Evolutionary conservation across 2,797 vertebrate species (phyloP).

Genomic region (Lacerta bilineata): DNA sequence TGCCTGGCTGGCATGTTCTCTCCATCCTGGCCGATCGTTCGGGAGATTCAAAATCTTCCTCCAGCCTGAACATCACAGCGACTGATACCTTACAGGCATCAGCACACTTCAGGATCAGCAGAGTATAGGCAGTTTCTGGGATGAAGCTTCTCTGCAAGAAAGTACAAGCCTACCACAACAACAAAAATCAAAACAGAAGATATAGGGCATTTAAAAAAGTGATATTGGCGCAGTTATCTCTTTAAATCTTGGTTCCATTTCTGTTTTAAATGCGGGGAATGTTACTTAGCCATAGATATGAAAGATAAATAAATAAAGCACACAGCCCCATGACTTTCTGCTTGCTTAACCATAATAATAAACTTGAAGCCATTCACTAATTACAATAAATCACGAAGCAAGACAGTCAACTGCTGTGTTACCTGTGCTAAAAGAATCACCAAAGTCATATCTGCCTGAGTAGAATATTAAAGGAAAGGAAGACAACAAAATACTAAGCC

Average conservation of each 20-base stretch:
- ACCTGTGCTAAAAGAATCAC: not conserved
- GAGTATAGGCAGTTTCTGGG: too few species aligned
- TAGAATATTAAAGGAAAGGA: conserved; percentile 10
- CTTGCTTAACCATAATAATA: conserved; percentile 11
- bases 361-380: conserved; percentile 12
- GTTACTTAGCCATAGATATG: not conserved
- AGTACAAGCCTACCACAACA: not conserved
- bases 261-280: not conserved
- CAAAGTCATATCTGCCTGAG: not conserved
- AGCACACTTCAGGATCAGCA: too few species aligned
- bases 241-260: conserved; percentile 5
- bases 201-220: not conserved
- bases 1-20: too few species aligned
- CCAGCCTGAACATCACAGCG: too few species aligned
- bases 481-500: not conserved
- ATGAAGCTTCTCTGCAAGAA: not conserved
- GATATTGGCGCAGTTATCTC: not conserved
- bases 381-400: conserved; percentile 21
- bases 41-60: too few species aligned
- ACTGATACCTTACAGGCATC: too few species aligned
- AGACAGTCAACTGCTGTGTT: conserved; percentile 1
- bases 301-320: conserved; percentile 37
- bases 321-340: not conserved
- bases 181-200: not conserved
- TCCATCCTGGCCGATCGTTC: too few species aligned